Percentiles rank a stretch among this genome's conserved stretches.
Conservation (phyloP, 2,113 vertebrate genomes). For the Mohoua ochrocephala region DNA sequence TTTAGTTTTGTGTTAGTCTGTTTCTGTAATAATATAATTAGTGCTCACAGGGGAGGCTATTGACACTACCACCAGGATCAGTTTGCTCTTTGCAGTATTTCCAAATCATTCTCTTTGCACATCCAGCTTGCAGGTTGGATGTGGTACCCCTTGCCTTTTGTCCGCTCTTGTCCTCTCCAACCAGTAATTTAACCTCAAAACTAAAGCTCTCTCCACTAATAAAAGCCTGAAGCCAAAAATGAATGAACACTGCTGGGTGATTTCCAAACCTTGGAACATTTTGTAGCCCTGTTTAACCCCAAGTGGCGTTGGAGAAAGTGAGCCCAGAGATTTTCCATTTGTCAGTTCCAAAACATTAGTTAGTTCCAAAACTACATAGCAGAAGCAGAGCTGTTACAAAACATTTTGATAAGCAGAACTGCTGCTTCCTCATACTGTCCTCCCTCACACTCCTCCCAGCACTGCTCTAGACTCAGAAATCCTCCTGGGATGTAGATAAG, state of each 20-base stretch:
- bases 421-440: neutral
- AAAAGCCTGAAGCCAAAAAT: neutral
- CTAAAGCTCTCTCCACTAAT: neutral
- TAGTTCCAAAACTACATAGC: neutral
- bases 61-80: slow-evolving; percentile 62
- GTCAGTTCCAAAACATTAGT: neutral
- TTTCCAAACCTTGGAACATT: neutral
- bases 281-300: neutral
- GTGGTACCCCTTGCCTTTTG: neutral
- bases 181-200: neutral
- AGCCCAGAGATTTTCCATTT: neutral
- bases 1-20: slow-evolving; percentile 69
- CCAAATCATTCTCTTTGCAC: slow-evolving; percentile 16
- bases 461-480: neutral
- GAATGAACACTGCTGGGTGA: neutral
- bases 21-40: slow-evolving; percentile 77
- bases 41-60: slow-evolving; percentile 71
- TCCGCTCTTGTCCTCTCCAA: neutral
- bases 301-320: rapidly evolving
- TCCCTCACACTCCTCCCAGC: neutral
- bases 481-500: neutral
- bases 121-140: neutral
- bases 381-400: neutral
- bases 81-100: slow-evolving; percentile 58
- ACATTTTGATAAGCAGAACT: neutral